Percentiles rank a stretch among this genome's conserved stretches.
phyloP scores from a whole-genome alignment of 2,797 vertebrate genomes.

The Carduelis carduelis region DNA sequence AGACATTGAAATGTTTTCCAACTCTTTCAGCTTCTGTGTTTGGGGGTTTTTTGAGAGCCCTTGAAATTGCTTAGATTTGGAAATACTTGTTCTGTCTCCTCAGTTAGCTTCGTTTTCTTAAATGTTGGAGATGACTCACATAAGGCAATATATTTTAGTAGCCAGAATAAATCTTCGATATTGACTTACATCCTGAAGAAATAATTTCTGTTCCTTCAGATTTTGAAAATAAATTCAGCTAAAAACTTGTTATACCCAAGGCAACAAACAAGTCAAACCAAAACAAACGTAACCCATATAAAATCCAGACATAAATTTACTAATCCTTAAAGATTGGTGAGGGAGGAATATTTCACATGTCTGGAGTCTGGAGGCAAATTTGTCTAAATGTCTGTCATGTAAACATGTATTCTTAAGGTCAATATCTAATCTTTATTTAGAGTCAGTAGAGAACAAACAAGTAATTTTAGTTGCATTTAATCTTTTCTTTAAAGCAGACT shows the following conservation, averaged over 20 bases:
- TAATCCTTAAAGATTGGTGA: background rate
- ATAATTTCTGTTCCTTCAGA: background rate
- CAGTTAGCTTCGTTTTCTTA: background rate
- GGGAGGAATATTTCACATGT: background rate
- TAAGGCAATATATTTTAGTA: background rate
- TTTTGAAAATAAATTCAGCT: background rate
- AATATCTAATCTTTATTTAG: background rate
- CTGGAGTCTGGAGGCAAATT: background rate
- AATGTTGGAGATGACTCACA: background rate
- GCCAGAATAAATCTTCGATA: background rate
- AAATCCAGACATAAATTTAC: background rate
- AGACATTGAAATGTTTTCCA: background rate
- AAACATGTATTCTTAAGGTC: background rate
- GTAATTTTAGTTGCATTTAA: background rate
- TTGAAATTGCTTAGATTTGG: background rate
- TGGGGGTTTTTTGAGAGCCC: background rate
- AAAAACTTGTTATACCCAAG: background rate
- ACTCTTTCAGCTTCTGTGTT: background rate
- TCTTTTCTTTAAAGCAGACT: background rate
- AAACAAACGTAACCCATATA: accelerated
- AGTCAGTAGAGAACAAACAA: background rate
- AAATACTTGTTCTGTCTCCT: background rate
- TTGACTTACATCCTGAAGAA: background rate
- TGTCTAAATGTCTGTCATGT: background rate
- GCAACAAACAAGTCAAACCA: background rate